Conservation (phyloP, 2,888 invertebrate genomes). For the Conus canariensis region DNA sequence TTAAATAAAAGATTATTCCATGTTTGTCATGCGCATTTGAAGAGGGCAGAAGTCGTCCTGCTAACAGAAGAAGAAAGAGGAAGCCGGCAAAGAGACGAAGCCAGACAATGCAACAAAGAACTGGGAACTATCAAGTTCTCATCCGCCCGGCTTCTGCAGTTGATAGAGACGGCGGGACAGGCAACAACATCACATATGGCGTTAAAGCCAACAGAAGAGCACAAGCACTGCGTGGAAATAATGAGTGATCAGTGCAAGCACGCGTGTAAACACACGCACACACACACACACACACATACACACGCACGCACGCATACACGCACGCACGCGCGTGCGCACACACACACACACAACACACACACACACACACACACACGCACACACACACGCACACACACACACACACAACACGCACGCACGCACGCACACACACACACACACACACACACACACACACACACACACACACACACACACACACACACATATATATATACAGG, state of each 20-base stretch:
- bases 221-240: too few relatives aligned
- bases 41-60: too few relatives aligned
- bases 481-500: not conserved
- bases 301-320: not conserved
- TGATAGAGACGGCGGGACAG: too few relatives aligned
- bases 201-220: too few relatives aligned
- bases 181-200: too few relatives aligned
- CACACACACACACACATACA: conserved; percentile 18
- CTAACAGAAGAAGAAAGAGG: too few relatives aligned
- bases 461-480: not conserved
- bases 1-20: too few relatives aligned
- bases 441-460: not conserved
- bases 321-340: not conserved
- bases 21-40: too few relatives aligned
- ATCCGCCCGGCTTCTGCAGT: too few relatives aligned
- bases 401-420: not conserved
- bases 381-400: not conserved
- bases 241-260: not conserved
- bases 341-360: conserved; percentile 4
- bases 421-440: not conserved
- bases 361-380: not conserved
- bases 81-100: too few relatives aligned
- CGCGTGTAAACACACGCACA: not conserved
- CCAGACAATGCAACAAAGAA: too few relatives aligned
- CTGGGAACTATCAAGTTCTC: too few relatives aligned